phyloP scores from a whole-genome alignment of 2,113 vertebrate genomes.

The Pedionomus torquatus region DNA sequence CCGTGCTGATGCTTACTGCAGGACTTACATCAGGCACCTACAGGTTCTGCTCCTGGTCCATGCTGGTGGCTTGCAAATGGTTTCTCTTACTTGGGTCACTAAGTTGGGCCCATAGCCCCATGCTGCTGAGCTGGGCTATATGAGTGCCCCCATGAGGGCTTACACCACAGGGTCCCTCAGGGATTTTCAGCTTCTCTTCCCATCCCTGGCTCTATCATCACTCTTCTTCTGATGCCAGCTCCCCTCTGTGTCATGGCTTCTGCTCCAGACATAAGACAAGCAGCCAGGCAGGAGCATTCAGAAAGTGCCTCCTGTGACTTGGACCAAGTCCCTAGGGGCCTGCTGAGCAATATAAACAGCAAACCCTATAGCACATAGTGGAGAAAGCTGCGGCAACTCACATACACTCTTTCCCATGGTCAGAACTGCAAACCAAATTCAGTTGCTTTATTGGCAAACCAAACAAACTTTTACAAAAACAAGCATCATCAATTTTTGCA shows the following conservation, averaged over 20 bases:
- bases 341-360: neutral
- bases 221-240: neutral
- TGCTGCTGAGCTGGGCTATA: no score
- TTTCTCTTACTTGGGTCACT: neutral
- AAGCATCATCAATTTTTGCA: neutral
- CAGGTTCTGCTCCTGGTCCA: neutral
- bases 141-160: no score
- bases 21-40: neutral
- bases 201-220: neutral
- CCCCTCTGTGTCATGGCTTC: neutral
- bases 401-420: neutral
- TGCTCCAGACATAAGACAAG: no score
- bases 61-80: neutral
- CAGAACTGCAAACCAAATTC: neutral
- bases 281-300: neutral
- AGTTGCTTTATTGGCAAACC: neutral
- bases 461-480: neutral
- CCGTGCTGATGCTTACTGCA: accelerated
- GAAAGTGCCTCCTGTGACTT: neutral
- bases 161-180: no score
- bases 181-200: neutral
- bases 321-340: accelerated
- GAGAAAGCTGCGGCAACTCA: neutral
- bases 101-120: accelerated
- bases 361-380: neutral